A percentile compares a stretch with the other conserved stretches of the same genome.
phyloP scores from a whole-genome alignment of 2,797 vertebrate genomes.

The Rhinatrema bivittatum region DNA sequence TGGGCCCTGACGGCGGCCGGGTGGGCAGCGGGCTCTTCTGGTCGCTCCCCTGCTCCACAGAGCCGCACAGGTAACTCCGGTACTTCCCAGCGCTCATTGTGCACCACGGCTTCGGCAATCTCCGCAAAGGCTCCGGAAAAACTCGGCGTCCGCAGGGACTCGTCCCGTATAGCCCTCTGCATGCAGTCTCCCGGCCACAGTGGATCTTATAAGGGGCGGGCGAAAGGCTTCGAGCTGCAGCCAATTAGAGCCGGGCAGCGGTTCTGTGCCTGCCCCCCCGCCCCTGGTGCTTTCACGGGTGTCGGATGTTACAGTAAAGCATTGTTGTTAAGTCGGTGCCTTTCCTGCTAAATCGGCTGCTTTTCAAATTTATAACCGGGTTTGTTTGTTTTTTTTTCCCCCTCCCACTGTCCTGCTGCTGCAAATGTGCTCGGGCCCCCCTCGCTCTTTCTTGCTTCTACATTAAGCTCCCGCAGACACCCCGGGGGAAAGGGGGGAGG shows the following conservation, averaged over 20 bases:
- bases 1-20: background rate
- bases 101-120: conserved; percentile 38
- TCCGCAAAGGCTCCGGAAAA: conserved; percentile 2
- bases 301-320: too few species aligned
- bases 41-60: conserved; percentile 48
- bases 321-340: too few species aligned
- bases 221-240: conserved; percentile 6
- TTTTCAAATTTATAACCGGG: too few species aligned
- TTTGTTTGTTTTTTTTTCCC: too few species aligned
- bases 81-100: conserved; percentile 37
- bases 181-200: rapidly evolving
- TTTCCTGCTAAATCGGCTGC: too few species aligned
- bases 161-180: background rate
- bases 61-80: conserved; percentile 56
- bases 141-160: conserved; percentile 1
- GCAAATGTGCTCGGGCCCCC: too few species aligned
- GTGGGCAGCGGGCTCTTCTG: conserved; percentile 19
- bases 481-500: too few species aligned
- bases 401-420: too few species aligned
- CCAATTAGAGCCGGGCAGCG: conserved; percentile 39
- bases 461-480: too few species aligned
- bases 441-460: too few species aligned
- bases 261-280: conserved; percentile 26
- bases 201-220: conserved; percentile 35
- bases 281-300: too few species aligned